These are phyloP conservation scores for Oligia latruncula DNA, from an alignment of 2,888 invertebrate species.

Conservation along the genomic window DNA sequence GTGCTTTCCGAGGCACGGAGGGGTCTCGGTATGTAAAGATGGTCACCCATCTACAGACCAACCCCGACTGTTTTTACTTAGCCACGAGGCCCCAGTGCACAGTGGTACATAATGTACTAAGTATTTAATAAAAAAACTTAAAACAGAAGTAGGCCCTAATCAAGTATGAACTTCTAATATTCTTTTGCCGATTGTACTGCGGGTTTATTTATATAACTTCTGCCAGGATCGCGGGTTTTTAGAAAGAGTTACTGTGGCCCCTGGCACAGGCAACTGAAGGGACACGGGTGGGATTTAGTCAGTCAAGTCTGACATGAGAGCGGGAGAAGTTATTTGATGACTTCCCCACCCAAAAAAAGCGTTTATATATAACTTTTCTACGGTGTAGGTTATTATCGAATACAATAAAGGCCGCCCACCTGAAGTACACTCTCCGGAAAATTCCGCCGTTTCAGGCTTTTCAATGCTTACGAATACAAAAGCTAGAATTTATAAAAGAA, in stretches of 20 bases:
- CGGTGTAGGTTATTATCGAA: constrained; percentile 20
- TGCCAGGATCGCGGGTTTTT: too few species aligned
- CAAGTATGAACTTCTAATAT: not conserved
- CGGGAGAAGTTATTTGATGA: too few species aligned
- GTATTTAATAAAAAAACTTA: not conserved
- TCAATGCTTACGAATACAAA: constrained; percentile 28
- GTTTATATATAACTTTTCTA: constrained; percentile 11
- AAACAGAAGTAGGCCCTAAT: not conserved
- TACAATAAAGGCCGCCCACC: constrained; percentile 38
- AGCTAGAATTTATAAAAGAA: not conserved
- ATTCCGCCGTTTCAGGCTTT: constrained; percentile 16
- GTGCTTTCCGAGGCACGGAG: too few species aligned
- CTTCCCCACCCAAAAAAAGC: too few species aligned
- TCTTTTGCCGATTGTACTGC: constrained; percentile 1
- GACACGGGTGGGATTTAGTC: too few species aligned
- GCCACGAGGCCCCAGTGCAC: too few species aligned
- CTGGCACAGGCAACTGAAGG: too few species aligned
- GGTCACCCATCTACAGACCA: too few species aligned
- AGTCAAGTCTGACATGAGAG: too few species aligned
- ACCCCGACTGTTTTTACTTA: too few species aligned
- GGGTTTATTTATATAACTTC: constrained; percentile 7
- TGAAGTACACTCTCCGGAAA: constrained; percentile 18
- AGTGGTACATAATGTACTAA: not conserved
- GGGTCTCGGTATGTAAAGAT: too few species aligned
- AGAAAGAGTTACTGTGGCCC: too few species aligned